Base-by-base conservation (phyloP, 1,140 invertebrate species). In the Tetramorium parvispinum region DNA sequence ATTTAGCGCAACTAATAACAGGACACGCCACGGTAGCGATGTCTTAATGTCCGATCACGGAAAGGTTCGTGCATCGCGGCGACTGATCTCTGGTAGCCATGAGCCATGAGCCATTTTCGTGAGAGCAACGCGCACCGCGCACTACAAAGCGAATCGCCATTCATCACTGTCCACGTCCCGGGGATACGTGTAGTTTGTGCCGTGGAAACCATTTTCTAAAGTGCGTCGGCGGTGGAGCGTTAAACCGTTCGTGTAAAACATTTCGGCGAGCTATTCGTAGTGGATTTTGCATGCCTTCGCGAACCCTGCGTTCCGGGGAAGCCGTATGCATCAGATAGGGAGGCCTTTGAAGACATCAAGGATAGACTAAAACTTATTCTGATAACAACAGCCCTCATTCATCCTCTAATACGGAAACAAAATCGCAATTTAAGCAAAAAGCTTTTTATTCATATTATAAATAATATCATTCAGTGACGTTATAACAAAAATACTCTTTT, bases 121-220 rank as follows among this genome's bases (percentile, higher is more conserved):
- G 85, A 86, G 77, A 86, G 66, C 77, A 82, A 70, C 75, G 59
- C 46, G 76, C 75, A 49, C 43, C 70, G 70, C 49, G 76, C 75
- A 82, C 55, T 82, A 79, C 77, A 86, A 86, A 86, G 57, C 77
- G 78, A 81, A 71, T 86, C 78, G 78, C 85, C 77, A 86, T 86
- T 86, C 78, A 86, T 86, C 85, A 86, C 85, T 86, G 85, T 86
- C 85, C 61, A 57, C 27, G 77, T 82, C 49, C 53, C 77, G 75
- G 61, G 51, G 61, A 81, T 81, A 86, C 77, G 76, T 81, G 55
- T 82, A 86, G 85, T 86, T 86, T 86, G 65, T 63, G 81, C 77
- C 43, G 53, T 71, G 85, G 63, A 86, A 86, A 86, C 77, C 65
- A 86, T 86, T 86, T 86, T 86, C 85, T 82, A 82, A 81, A 82